Conservation (phyloP, 2,888 invertebrate species). For the Callimorpha dominula region DNA sequence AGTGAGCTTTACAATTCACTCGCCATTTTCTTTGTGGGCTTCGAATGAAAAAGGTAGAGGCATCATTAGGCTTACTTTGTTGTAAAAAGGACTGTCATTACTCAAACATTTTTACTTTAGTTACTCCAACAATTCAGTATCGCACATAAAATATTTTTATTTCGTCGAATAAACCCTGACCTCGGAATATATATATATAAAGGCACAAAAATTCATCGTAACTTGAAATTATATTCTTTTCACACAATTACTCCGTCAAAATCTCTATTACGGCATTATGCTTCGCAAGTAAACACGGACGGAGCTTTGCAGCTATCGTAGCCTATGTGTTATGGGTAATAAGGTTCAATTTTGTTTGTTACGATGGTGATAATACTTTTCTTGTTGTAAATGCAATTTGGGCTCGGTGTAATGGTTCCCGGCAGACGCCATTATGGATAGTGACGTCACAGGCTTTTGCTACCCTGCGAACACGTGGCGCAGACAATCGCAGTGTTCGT, state of each 20-base stretch:
- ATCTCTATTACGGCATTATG: conserved; percentile 45
- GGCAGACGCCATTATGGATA: conserved; percentile 46
- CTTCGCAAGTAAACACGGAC: conserved; percentile 27
- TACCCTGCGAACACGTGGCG: conserved; percentile 5
- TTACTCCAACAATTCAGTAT: neutral
- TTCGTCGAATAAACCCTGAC: conserved; percentile 16
- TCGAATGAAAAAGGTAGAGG: neutral
- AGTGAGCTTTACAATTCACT: neutral
- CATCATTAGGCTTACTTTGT: neutral
- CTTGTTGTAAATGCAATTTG: conserved; percentile 49
- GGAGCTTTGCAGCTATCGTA: neutral
- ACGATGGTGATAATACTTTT: conserved; percentile 4
- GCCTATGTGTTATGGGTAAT: conserved; percentile 11
- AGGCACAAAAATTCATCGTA: conserved; percentile 18
- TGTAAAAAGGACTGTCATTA: conserved; percentile 4
- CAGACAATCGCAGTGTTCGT: conserved; percentile 9
- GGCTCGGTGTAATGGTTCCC: conserved; percentile 46
- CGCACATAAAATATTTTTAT: conserved; percentile 10
- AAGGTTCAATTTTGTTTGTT: conserved; percentile 26
- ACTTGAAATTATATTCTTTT: conserved; percentile 41
- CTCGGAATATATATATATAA: conserved; percentile 12
- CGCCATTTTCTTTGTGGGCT: neutral
- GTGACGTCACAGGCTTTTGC: conserved; percentile 43
- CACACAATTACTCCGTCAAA: conserved; percentile 45
- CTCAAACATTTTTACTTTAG: neutral